Base-by-base conservation (phyloP, 2,888 invertebrate species). In the Emmelina monodactyla region DNA sequence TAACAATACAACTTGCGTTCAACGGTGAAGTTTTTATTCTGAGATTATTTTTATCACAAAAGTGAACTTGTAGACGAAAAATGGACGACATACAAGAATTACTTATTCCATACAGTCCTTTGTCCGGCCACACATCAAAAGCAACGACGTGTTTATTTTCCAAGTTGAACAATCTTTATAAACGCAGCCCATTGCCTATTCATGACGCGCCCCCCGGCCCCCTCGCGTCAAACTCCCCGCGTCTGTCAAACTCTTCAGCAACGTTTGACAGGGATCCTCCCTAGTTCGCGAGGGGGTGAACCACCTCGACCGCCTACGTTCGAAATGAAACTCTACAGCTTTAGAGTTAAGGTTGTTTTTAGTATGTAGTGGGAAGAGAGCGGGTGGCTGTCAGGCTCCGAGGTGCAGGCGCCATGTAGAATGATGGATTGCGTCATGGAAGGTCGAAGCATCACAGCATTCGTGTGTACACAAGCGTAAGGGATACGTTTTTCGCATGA, bases 121-220 rank as follows among this genome's bases (percentile, higher is more conserved):
- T n/a, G n/a, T n/a, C n/a, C n/a, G n/a, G n/a, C n/a, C n/a, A n/a
- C n/a, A n/a, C n/a, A n/a, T n/a, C n/a, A 9, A 19, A 6, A 25
- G 53, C 48, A 55, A 50, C 56, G 62, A 65, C 55, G 60, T 68
- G 67, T 71, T 72, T 65, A 71, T 72, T 68, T 59, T 46, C 55
- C 55, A 62, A 69, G 68, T 72, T 63, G 63, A 69, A 70, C 75
- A 75, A 72, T 76, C 71, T 79, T 78, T 78, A 72, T 76, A 79
- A 79, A 79, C 78, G 76, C 73, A 76, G 72, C 73, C 76, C 78
- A 79, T 79, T 76, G 79, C 79, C 75, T 79, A 79, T 79, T 79
- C 79, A 79, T 79, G 78, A 79, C 76, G 71, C 50, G 46, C 51
- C 64, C 65, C 67, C 65, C 63, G 55, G 61, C 73, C 79, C 79